Evolutionary conservation across 1,140 invertebrate species (phyloP), one percentile per base, ranked within the genome.

Genomic region (Bicyclus anynana): DNA sequence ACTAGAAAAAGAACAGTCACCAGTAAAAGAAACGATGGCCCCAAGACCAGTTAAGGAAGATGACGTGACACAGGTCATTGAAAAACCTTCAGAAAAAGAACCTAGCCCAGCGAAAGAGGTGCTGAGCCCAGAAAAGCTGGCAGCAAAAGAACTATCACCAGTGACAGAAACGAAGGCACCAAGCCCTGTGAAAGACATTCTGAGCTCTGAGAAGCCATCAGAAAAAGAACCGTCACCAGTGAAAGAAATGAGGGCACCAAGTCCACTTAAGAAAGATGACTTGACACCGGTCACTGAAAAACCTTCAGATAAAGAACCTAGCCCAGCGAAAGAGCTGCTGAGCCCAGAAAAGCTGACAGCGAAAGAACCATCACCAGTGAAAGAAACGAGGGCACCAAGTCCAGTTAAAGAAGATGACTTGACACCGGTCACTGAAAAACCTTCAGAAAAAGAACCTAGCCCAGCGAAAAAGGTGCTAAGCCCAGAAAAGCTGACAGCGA

Each of bases 1-100:
- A n/a, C n/a, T n/a, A n/a, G n/a, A n/a, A n/a, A 64, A 65, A 21
- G 29, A 27, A 17, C 9, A 46, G 23, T 23, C 23, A 23, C 23
- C 23, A 4, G 23, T 4, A 23, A 23, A 23, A 7, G 23, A 23
- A 7, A 7, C 23, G 2, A 23, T 4, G 7, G 3, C 23, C 2
- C 7, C 23, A 4, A 23, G 23, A 4, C 7, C 23, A 23, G 46
- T 58, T 9, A 21, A 64, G n/a, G 21, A 38, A 10, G 20, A 27
- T 13, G 20, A 33, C 14, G 53, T 33, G 17, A 14, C 3, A 33
- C 29, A 10, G 7, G 10, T 33, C 3, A 3, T n/a, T 33, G 29
- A 33, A 3, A 33, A 33, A 33, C 10, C n/a, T 3, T 3, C 2
- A 3, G 7, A 33, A 33, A 12, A 33, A 29, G 5, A 29, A 10